Percentiles rank a stretch among this genome's conserved stretches.
phyloP scores from a whole-genome alignment of 2,113 vertebrate genomes.

The Plecotus auritus region DNA sequence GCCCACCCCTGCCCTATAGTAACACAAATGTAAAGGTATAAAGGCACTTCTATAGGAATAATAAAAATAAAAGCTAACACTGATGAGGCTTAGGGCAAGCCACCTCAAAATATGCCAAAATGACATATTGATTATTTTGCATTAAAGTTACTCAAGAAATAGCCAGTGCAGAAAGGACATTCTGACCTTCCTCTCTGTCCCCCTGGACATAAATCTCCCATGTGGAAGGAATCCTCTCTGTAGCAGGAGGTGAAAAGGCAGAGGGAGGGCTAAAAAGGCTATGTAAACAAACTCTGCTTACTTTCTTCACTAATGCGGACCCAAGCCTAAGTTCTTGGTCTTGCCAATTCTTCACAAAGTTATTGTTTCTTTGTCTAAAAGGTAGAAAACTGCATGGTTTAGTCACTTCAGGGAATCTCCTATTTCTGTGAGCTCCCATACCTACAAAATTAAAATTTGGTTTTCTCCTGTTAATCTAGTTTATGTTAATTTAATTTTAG shows the following conservation, averaged over 20 bases:
- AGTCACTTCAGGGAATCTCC: background rate
- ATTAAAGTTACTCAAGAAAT: background rate
- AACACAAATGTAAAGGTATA: background rate
- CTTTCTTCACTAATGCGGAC: background rate
- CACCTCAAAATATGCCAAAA: background rate
- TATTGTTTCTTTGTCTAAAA: background rate
- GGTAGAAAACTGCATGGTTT: background rate
- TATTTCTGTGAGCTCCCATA: background rate
- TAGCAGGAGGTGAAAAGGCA: background rate
- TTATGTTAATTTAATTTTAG: background rate
- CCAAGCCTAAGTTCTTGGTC: background rate
- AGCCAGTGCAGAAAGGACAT: background rate
- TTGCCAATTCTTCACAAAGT: background rate
- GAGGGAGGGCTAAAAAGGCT: background rate
- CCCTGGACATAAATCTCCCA: background rate
- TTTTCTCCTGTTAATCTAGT: background rate
- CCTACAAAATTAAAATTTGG: background rate
- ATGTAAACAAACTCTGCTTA: background rate
- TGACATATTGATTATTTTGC: background rate
- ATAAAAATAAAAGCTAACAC: background rate
- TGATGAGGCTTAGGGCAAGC: background rate
- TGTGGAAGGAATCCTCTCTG: background rate
- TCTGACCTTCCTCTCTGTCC: background rate
- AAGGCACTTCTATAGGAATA: background rate
- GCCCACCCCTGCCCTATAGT: rapidly evolving